A percentile compares a stretch with the other conserved stretches of the same genome.
These are phyloP conservation scores for Lipophrys pholis DNA, from an alignment of 2,113 vertebrate species.

Conservation along the genomic window DNA sequence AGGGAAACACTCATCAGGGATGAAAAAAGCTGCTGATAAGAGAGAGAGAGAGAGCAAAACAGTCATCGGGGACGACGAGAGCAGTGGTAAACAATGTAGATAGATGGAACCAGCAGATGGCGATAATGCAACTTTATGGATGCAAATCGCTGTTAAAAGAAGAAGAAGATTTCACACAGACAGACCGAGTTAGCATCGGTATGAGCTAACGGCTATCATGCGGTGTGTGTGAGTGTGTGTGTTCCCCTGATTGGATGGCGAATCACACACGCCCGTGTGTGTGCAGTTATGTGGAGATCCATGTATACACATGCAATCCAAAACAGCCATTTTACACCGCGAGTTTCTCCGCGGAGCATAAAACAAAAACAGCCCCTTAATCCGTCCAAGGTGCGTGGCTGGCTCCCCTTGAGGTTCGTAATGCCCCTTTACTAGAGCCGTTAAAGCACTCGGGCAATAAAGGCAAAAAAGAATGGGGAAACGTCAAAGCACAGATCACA, in stretches of 20 bases:
- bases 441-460: conserved; percentile 69
- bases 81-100: too few species aligned
- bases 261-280: conserved; percentile 61
- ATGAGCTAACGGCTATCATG: too few species aligned
- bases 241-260: conserved; percentile 40
- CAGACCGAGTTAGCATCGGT: too few species aligned
- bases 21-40: too few species aligned
- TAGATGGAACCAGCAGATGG: too few species aligned
- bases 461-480: conserved; percentile 60
- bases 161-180: too few species aligned
- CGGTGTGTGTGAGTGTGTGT: conserved; percentile 1
- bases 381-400: conserved; percentile 75
- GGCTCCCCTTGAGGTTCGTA: conserved; percentile 72
- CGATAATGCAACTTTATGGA: too few species aligned
- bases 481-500: conserved; percentile 65
- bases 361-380: conserved; percentile 72
- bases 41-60: too few species aligned
- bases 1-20: too few species aligned
- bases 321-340: conserved; percentile 64
- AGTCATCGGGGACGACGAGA: too few species aligned
- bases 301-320: conserved; percentile 64
- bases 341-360: conserved; percentile 69
- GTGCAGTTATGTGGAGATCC: conserved; percentile 67
- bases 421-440: conserved; percentile 73
- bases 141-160: too few species aligned